Evolutionary conservation across 2,113 vertebrate genomes (phyloP).

Genomic region (Sciurus niger): DNA sequence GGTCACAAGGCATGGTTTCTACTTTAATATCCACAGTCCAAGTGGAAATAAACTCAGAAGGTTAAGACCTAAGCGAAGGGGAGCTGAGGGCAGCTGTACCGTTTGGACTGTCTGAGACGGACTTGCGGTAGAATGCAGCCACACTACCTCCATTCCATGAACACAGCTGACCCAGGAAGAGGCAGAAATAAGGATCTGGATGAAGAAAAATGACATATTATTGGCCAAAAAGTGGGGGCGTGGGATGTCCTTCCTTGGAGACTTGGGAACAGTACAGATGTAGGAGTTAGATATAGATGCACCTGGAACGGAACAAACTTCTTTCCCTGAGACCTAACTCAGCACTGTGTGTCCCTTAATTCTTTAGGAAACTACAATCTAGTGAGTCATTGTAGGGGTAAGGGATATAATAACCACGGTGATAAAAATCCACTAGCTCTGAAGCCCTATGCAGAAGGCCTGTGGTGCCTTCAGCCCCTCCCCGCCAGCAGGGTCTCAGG

Average conservation of each 20-base stretch:
- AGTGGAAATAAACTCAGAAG: slow-evolving; percentile 25
- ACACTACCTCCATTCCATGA: not conserved
- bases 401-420: not conserved
- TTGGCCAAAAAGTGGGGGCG: not conserved
- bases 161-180: not conserved
- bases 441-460: not conserved
- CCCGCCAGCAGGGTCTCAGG: not conserved
- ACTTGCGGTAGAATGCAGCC: not conserved
- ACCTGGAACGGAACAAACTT: not conserved
- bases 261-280: not conserved
- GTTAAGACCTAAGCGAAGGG: slow-evolving; percentile 17
- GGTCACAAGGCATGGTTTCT: slow-evolving; percentile 50
- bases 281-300: not conserved
- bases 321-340: not conserved
- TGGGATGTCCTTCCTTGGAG: not conserved
- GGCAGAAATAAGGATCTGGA: too few species aligned
- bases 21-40: slow-evolving; percentile 37
- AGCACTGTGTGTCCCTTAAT: not conserved
- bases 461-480: not conserved
- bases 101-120: not conserved
- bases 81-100: not conserved
- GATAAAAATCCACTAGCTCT: not conserved
- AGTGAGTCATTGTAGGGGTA: not conserved
- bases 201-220: not conserved
- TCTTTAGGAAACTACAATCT: not conserved